Percentiles rank a stretch among this genome's conserved stretches.
phyloP scores from a whole-genome alignment of 2,888 invertebrate species.

The Sthenelais limicola region DNA sequence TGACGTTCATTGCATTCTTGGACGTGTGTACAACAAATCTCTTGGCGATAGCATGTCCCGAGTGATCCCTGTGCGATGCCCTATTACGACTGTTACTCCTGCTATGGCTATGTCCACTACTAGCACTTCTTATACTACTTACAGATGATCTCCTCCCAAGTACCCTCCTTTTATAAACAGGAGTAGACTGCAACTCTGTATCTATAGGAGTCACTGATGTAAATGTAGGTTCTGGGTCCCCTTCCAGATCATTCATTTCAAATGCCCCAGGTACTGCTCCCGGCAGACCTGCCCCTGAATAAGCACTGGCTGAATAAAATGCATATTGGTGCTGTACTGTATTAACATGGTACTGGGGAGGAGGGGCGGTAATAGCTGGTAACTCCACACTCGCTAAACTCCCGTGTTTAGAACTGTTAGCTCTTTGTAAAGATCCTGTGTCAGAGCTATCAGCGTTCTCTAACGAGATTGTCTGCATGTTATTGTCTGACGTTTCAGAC shows the following conservation, averaged over 20 bases:
- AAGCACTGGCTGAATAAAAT: neutral
- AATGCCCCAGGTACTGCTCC: slow-evolving; percentile 5
- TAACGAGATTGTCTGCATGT: neutral
- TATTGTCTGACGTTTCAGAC: neutral
- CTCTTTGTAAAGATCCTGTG: slow-evolving; percentile 8
- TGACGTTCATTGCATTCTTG: neutral
- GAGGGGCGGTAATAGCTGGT: slow-evolving; percentile 14
- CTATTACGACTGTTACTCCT: neutral
- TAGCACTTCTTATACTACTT: neutral
- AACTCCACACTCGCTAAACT: slow-evolving; percentile 23
- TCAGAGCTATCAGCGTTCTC: slow-evolving; percentile 21
- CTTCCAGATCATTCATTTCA: slow-evolving; percentile 7
- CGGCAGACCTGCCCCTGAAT: neutral
- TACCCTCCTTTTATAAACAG: neutral
- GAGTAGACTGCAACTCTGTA: slow-evolving; percentile 26
- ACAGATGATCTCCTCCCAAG: slow-evolving; percentile 6
- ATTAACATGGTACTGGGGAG: neutral
- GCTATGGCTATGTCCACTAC: slow-evolving; percentile 6
- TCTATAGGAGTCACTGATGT: slow-evolving; percentile 24
- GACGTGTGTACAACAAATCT: slow-evolving; percentile 18
- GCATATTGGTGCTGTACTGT: neutral
- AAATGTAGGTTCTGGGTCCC: slow-evolving; percentile 16
- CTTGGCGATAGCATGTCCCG: neutral
- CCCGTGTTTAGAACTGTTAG: neutral
- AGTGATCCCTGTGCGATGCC: slow-evolving; percentile 3